Conservation (phyloP, 2,113 vertebrate genomes). For the Rallus limicola region DNA sequence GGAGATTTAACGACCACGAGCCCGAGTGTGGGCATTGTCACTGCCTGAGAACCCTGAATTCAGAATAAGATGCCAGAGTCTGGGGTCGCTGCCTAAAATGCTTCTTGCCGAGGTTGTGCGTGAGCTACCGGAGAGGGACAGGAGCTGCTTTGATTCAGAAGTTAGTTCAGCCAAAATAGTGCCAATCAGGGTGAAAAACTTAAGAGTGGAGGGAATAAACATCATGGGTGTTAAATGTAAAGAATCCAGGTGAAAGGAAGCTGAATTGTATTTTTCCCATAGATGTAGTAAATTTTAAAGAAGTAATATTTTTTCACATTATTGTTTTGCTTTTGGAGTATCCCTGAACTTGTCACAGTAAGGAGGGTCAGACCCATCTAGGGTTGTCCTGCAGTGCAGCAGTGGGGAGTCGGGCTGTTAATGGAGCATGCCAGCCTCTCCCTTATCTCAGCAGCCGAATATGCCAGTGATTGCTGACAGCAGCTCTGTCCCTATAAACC, state of each 20-base stretch:
- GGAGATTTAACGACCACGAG: background rate
- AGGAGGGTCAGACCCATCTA: fast-evolving
- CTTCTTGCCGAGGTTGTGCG: background rate
- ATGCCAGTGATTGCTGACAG: background rate
- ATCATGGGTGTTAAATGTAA: background rate
- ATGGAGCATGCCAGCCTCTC: background rate
- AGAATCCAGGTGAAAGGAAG: background rate
- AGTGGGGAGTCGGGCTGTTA: too few relatives aligned
- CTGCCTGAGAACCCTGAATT: background rate
- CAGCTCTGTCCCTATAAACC: background rate
- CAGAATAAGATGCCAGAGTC: background rate
- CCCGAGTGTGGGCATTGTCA: background rate
- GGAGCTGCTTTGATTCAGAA: background rate
- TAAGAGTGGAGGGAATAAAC: background rate
- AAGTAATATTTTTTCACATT: background rate
- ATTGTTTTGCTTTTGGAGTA: background rate
- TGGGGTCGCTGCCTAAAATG: background rate
- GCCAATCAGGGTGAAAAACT: background rate
- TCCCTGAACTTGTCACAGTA: background rate
- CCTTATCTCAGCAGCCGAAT: background rate
- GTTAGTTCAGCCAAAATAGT: background rate
- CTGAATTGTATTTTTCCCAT: background rate
- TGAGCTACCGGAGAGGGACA: background rate
- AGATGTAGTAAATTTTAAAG: background rate
- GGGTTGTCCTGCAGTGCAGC: fast-evolving